Evolutionary conservation across 2,113 vertebrate species (phyloP), one percentile per base, ranked within the genome.

Genomic region (Solenodon paradoxus): DNA sequence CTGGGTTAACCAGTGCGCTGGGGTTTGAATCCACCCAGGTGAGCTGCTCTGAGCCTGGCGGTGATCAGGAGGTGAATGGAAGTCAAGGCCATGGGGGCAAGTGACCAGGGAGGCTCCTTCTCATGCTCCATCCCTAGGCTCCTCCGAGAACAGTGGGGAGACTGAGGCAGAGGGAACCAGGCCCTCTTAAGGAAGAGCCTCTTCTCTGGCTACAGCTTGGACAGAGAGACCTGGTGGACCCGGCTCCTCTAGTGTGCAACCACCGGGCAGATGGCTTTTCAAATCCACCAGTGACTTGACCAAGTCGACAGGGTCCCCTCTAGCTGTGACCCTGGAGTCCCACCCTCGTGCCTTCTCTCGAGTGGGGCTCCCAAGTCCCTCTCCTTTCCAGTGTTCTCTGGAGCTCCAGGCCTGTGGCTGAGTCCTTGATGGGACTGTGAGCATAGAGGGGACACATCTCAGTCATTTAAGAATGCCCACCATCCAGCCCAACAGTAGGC

Each of bases 1-100:
- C 24, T 35, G 9, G 1, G 1, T 4, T 24, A 26, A 7, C 66
- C 38, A 22, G 6, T 22, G 1, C 7, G 0, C 32, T 3, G 0
- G 38, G 42, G 69, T 32, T 45, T 17, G 51, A 81, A 30, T 45
- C 59, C 15, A 28, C 20, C 35, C 26, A 2, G 0, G 38, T 15
- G 30, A 64, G 55, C 20, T 75, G 19, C 75, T 32, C 1, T 81
- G 59, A 75, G 7, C 35, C 47, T 30, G 3, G 42, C 51, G 61
- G 47, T 38, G 13, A 10, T 32, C 68, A 55, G 66, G 6, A 11
- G 10, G 15, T 19, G 57, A 28, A 20, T 10, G 45, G 47, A 72
- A 51, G 40, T 22, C 55, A 26, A 20, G 5, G 35, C 17, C 19
- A 20, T 32, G 7, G 3, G 1, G 5, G 38, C 79, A 80, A 85